phyloP scores from a whole-genome alignment of 2,797 vertebrate species.

The Australoheros facetus region DNA sequence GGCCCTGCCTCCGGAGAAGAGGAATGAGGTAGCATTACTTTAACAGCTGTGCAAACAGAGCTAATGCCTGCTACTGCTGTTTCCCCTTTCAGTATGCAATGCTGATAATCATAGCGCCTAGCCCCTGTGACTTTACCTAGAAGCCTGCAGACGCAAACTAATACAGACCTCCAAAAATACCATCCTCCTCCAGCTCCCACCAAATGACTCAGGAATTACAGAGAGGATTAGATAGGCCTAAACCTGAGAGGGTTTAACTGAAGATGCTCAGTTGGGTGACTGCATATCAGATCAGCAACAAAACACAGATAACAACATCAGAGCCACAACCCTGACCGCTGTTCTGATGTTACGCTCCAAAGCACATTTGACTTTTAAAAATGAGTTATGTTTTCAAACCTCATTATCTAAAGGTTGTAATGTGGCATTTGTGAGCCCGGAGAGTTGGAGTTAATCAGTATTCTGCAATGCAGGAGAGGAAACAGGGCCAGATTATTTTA shows the following conservation, averaged over 20 bases:
- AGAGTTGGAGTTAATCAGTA: conserved; percentile 10
- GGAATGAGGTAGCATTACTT: conserved; percentile 77
- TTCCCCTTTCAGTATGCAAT: conserved; percentile 36
- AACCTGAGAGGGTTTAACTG: conserved; percentile 15
- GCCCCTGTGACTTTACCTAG: conserved; percentile 54
- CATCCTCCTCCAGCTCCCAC: conserved; percentile 33
- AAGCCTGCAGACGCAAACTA: conserved; percentile 40
- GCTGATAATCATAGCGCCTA: conserved; percentile 66
- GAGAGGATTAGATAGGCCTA: conserved; percentile 25
- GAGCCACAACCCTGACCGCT: neutral
- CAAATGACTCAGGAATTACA: conserved; percentile 40
- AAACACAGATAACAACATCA: conserved; percentile 2
- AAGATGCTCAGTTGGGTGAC: neutral
- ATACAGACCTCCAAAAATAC: conserved; percentile 48
- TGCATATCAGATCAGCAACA: conserved; percentile 2
- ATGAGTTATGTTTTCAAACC: neutral
- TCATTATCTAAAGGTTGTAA: conserved; percentile 30
- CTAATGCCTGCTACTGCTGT: conserved; percentile 74
- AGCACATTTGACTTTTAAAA: conserved; percentile 8
- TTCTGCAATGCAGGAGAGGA: conserved; percentile 1
- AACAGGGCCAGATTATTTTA: neutral
- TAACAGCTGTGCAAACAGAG: conserved; percentile 79
- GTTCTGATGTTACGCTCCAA: neutral
- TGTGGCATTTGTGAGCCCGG: conserved; percentile 5
- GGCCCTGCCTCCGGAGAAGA: conserved; percentile 45